Percentiles rank a stretch among this genome's conserved stretches.
Evolutionary conservation across 2,797 vertebrate species (phyloP).

Genomic region (Callimico goeldii): DNA sequence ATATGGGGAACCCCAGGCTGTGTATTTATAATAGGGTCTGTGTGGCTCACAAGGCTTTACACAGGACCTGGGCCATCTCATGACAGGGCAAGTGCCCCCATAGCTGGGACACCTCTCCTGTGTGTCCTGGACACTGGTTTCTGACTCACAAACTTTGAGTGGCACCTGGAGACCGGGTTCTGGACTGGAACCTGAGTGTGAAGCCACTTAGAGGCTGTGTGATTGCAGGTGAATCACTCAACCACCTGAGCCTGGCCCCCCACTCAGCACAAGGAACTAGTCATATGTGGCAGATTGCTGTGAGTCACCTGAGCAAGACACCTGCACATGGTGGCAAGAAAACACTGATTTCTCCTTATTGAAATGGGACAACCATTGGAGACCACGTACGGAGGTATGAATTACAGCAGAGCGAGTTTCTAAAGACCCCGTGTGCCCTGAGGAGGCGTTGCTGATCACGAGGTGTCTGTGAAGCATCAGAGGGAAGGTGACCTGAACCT

Average conservation of each 20-base stretch:
- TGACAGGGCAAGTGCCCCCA: neutral
- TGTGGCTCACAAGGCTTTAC: neutral
- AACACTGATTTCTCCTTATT: neutral
- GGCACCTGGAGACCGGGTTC: neutral
- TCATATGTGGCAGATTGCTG: fast-evolving
- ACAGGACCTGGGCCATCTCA: neutral
- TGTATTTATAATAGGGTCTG: neutral
- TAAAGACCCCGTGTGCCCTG: neutral
- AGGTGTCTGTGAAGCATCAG: neutral
- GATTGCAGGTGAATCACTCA: fast-evolving
- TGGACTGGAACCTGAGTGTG: neutral
- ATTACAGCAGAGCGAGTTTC: neutral
- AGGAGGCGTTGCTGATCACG: neutral
- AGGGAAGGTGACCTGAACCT: neutral
- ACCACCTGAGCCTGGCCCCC: neutral
- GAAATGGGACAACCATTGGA: neutral
- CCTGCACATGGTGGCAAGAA: neutral
- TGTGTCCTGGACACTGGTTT: neutral
- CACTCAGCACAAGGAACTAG: neutral
- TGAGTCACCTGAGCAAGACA: neutral
- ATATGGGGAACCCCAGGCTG: neutral
- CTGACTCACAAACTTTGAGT: neutral
- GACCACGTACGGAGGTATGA: neutral
- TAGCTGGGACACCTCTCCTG: neutral
- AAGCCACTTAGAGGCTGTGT: neutral